Conservation (phyloP, 2,888 invertebrate species). For the Drosophila pegasa region DNA sequence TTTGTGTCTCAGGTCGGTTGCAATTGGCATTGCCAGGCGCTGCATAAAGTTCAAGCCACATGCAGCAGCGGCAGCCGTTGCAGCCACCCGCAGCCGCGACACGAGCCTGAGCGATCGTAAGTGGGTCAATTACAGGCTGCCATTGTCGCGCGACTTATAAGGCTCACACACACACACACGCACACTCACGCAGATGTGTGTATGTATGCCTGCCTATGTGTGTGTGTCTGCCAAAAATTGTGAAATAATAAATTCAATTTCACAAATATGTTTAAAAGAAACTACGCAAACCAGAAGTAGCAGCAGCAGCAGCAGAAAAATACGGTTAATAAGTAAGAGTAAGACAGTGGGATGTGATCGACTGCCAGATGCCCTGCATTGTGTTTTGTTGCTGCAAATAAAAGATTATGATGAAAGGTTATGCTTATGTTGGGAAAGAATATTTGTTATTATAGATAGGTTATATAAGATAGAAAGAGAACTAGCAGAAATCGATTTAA, state of each 20-base stretch:
- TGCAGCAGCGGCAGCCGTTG: conserved; percentile 14
- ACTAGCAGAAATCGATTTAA: background rate
- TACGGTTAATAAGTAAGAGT: conserved; percentile 33
- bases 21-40: conserved; percentile 58
- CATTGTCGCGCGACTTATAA: conserved; percentile 62
- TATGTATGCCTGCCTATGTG: background rate
- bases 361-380: background rate
- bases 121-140: conserved; percentile 78
- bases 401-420: background rate
- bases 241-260: conserved; percentile 77
- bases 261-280: conserved; percentile 64
- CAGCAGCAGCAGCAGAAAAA: conserved; percentile 32
- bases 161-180: conserved; percentile 14
- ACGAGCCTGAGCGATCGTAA: conserved; percentile 39
- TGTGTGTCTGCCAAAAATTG: conserved; percentile 45
- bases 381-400: background rate
- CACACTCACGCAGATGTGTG: background rate
- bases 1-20: conserved; percentile 7
- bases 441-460: background rate
- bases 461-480: background rate
- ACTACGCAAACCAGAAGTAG: conserved; percentile 33
- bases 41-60: conserved; percentile 56
- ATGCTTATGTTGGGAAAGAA: background rate
- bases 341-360: background rate
- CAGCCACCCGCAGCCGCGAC: conserved; percentile 38